phyloP scores from a whole-genome alignment of 2,113 vertebrate species.

The Lonchura striata region DNA sequence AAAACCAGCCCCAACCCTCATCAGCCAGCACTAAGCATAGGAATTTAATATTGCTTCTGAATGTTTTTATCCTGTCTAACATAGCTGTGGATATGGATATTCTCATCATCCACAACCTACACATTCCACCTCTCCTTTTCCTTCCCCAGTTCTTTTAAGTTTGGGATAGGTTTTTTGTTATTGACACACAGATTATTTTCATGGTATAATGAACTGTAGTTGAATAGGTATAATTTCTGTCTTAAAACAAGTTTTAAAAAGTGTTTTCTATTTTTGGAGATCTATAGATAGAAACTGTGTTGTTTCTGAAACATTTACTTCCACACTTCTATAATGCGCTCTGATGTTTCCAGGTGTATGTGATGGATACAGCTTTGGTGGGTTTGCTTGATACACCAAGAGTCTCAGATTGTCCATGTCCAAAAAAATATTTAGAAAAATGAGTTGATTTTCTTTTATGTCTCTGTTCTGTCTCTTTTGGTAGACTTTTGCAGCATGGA shows the following conservation, averaged over 20 bases:
- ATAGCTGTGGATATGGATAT: background rate
- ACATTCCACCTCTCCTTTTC: rapidly evolving
- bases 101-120: background rate
- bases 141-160: background rate
- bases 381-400: background rate
- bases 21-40: background rate
- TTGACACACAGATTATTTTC: background rate
- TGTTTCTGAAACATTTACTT: slow-evolving; percentile 5
- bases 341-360: background rate
- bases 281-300: background rate
- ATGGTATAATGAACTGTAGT: background rate
- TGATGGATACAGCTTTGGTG: background rate
- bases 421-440: background rate
- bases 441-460: background rate
- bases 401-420: background rate
- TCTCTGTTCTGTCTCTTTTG: background rate
- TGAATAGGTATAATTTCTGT: background rate
- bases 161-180: background rate
- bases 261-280: background rate
- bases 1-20: background rate
- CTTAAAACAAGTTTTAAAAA: background rate
- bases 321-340: background rate
- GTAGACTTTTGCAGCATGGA: background rate
- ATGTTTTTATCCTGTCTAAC: background rate
- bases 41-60: background rate